Conservation (phyloP, 2,888 invertebrate genomes). For the Magallana nippona region DNA sequence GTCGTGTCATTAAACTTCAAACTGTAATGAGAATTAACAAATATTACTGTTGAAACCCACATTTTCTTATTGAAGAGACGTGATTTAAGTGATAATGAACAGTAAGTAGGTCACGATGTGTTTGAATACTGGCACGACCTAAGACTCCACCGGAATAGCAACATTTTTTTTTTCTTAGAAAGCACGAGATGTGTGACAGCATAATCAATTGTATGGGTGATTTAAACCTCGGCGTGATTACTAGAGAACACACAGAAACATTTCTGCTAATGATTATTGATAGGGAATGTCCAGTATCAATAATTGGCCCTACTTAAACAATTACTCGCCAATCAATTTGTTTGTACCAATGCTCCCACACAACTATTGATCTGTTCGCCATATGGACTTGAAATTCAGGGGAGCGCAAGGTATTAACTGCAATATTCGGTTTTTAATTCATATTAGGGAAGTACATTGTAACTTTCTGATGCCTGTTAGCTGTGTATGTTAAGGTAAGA, state of each 20-base stretch:
- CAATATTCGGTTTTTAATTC: too few species aligned
- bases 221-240: constrained; percentile 15
- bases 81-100: neutral
- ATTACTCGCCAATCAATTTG: constrained; percentile 24
- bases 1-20: too few species aligned
- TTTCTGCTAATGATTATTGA: constrained; percentile 31
- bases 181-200: neutral
- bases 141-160: neutral
- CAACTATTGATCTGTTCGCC: neutral
- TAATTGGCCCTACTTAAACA: constrained; percentile 19
- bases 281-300: constrained; percentile 13
- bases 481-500: too few species aligned
- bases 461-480: too few species aligned
- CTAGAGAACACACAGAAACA: neutral
- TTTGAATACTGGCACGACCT: neutral
- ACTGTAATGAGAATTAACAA: too few species aligned
- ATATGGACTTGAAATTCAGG: neutral
- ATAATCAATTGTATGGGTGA: constrained; percentile 19
- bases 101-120: constrained; percentile 1
- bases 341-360: constrained; percentile 12
- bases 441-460: too few species aligned
- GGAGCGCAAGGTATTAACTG: neutral
- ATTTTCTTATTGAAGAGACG: neutral
- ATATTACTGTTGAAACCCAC: too few species aligned
- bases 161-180: neutral